Evolutionary conservation across 2,888 invertebrate genomes (phyloP).

Genomic region (Masnerella sp.): DNA sequence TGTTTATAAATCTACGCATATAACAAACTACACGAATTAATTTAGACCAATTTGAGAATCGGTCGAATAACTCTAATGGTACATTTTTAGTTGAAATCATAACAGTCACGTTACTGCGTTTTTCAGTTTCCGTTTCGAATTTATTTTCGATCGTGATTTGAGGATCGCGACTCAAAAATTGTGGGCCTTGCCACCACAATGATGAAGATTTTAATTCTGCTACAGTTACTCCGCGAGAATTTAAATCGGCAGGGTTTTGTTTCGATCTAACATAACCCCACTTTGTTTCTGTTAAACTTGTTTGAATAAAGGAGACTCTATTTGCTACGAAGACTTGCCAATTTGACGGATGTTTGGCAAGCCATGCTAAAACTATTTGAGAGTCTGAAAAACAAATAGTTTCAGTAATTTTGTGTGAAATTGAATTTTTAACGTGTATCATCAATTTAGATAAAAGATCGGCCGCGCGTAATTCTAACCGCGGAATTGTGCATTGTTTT

Average conservation of each 20-base stretch:
- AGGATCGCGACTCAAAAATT: neutral
- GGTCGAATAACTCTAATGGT: neutral
- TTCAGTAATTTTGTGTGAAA: neutral
- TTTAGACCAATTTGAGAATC: neutral
- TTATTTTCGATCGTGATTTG: neutral
- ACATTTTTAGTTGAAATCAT: neutral
- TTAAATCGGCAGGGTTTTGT: neutral
- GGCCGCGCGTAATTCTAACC: slow-evolving; percentile 11
- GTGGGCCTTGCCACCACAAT: neutral
- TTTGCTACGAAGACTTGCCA: neutral
- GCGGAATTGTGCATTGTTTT: neutral
- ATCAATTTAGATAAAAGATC: neutral
- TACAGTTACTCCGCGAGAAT: neutral
- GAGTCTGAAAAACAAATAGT: neutral
- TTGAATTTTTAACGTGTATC: neutral
- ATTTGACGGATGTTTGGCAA: neutral
- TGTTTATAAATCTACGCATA: slow-evolving; percentile 3
- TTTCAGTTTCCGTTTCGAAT: neutral
- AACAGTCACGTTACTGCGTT: no score
- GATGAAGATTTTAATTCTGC: neutral
- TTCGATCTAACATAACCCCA: neutral
- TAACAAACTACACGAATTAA: slow-evolving; percentile 2
- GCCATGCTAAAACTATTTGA: neutral
- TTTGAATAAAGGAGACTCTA: neutral
- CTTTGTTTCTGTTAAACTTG: neutral